Percentiles rank a stretch among this genome's conserved stretches.
These are phyloP conservation scores for Sphinx pinastri DNA, from an alignment of 2,888 invertebrate genomes.

Conservation along the genomic window DNA sequence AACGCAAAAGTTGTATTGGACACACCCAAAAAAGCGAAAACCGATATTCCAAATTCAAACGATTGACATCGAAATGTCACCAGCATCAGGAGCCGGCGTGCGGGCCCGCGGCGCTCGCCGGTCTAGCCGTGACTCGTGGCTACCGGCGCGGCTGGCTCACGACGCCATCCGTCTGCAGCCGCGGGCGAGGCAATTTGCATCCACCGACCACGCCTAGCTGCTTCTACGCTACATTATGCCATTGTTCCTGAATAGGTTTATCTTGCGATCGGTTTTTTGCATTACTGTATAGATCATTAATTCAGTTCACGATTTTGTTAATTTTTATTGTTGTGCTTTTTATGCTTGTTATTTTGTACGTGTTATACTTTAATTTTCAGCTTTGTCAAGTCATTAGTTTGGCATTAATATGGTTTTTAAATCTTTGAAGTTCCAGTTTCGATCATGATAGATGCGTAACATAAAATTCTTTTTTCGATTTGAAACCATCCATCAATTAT, in stretches of 20 bases:
- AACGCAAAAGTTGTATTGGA: neutral
- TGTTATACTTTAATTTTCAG: no score
- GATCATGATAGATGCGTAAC: no score
- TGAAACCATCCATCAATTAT: no score
- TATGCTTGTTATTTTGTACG: no score
- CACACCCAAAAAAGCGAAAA: neutral
- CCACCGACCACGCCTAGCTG: slow-evolving; percentile 71
- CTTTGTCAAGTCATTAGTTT: no score
- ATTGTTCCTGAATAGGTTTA: slow-evolving; percentile 52
- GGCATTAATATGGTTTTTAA: no score
- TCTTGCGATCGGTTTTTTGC: slow-evolving; percentile 16
- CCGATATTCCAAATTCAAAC: neutral
- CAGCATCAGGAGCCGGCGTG: slow-evolving; percentile 15
- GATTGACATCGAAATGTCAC: neutral
- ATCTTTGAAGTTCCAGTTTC: no score
- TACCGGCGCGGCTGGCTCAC: slow-evolving; percentile 41
- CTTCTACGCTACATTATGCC: slow-evolving; percentile 68
- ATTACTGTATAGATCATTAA: slow-evolving; percentile 1
- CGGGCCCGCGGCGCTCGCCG: slow-evolving; percentile 29
- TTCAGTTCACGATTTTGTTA: slow-evolving; percentile 16
- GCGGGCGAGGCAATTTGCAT: slow-evolving; percentile 76
- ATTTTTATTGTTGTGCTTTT: neutral
- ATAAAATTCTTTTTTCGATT: no score
- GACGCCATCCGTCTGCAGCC: slow-evolving; percentile 63
- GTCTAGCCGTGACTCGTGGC: slow-evolving; percentile 26